Evolutionary conservation across 2,888 invertebrate genomes (phyloP).

Genomic region (Habrosyne pyritoides): DNA sequence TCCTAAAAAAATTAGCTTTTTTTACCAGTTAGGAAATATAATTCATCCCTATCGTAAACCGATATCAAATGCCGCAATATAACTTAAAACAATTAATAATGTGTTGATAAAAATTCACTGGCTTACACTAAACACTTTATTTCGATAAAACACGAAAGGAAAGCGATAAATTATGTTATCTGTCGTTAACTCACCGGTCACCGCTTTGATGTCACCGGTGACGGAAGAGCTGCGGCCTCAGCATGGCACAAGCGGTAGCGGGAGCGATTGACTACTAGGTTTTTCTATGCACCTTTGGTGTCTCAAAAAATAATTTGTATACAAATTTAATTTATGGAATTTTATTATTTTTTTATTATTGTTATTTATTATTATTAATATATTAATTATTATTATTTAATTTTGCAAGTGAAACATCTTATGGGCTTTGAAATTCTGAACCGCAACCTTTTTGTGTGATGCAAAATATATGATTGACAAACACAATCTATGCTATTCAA

Average conservation of each 20-base stretch:
- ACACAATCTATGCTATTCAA: too few relatives aligned
- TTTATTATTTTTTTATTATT: too few relatives aligned
- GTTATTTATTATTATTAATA: too few relatives aligned
- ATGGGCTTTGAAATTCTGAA: too few relatives aligned
- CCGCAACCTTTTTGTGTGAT: too few relatives aligned
- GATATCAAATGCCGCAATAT: conserved; percentile 29
- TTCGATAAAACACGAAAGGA: conserved; percentile 38
- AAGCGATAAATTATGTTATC: conserved; percentile 50
- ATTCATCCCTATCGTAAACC: conserved; percentile 26
- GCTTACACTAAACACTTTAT: conserved; percentile 31
- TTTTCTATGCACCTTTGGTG: too few relatives aligned
- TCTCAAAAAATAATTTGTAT: too few relatives aligned
- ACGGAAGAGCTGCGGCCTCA: conserved; percentile 9
- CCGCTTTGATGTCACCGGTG: conserved; percentile 33
- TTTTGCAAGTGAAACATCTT: too few relatives aligned
- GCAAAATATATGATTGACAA: too few relatives aligned
- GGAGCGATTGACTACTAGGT: not conserved
- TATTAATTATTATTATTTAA: too few relatives aligned
- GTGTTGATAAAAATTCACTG: conserved; percentile 36
- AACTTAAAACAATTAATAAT: conserved; percentile 41
- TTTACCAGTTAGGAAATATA: not conserved
- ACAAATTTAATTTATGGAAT: too few relatives aligned
- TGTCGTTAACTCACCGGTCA: conserved; percentile 9
- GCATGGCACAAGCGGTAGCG: not conserved
- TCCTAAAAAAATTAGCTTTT: not conserved